These are phyloP conservation scores for Spondyliosoma cantharus DNA, from an alignment of 2,797 vertebrate species.

Conservation along the genomic window DNA sequence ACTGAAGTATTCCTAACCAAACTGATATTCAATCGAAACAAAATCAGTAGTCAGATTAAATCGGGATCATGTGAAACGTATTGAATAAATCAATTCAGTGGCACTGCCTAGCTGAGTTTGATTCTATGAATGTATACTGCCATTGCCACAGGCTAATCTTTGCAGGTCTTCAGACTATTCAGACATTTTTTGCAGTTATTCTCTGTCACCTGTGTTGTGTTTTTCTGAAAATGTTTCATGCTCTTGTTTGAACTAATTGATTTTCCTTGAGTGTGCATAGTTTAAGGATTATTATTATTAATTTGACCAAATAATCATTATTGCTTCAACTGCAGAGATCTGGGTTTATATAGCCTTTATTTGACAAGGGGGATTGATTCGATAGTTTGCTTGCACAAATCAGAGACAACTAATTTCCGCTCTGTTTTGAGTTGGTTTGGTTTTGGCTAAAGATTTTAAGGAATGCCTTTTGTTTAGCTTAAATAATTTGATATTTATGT, in stretches of 20 bases:
- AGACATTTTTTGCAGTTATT: background rate
- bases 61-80: too few relatives aligned
- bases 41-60: too few relatives aligned
- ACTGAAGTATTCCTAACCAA: too few relatives aligned
- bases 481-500: accelerated
- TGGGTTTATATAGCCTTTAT: background rate
- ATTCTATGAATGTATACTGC: background rate
- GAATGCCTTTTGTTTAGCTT: background rate
- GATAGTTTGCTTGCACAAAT: background rate
- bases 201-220: background rate
- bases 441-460: background rate
- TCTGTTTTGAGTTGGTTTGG: background rate
- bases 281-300: background rate
- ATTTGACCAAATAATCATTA: background rate
- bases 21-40: too few relatives aligned
- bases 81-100: too few relatives aligned
- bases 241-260: background rate
- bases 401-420: background rate
- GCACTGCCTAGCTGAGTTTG: too few relatives aligned
- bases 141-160: background rate
- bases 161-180: background rate
- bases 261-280: background rate
- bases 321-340: background rate
- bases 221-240: background rate
- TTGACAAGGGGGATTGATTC: background rate